Evolutionary conservation across 2,113 vertebrate species (phyloP).

Genomic region (Hiodon alosoides): DNA sequence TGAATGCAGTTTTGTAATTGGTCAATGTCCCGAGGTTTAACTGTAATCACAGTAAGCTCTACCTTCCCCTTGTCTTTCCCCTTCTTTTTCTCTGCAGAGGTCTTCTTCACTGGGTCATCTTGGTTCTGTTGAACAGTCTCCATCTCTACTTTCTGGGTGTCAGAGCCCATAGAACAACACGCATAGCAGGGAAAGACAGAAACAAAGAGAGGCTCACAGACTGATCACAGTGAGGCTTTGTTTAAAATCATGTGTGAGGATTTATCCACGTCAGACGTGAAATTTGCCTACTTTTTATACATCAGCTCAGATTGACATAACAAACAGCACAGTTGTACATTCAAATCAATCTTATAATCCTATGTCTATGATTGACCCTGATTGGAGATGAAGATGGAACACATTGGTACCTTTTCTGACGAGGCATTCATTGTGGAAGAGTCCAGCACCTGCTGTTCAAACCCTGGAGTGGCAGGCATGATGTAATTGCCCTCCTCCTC

Average conservation of each 20-base stretch:
- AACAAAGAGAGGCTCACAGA: background rate
- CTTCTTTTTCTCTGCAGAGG: constrained; percentile 57
- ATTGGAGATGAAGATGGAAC: background rate
- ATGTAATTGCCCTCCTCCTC: constrained; percentile 11
- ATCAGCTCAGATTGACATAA: too few relatives aligned
- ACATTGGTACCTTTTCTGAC: constrained; percentile 39
- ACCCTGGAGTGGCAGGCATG: constrained; percentile 27
- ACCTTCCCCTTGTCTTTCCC: constrained; percentile 63
- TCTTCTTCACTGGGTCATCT: constrained; percentile 52
- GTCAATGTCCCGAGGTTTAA: background rate
- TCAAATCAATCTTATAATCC: background rate
- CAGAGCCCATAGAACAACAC: background rate
- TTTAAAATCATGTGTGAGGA: too few relatives aligned
- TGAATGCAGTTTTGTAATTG: background rate
- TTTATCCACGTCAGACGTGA: too few relatives aligned
- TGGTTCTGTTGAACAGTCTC: constrained; percentile 46
- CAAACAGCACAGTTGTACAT: too few relatives aligned
- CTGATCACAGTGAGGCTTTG: too few relatives aligned
- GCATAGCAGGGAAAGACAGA: background rate
- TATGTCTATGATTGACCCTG: background rate
- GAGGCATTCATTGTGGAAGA: constrained; percentile 24
- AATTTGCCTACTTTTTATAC: too few relatives aligned
- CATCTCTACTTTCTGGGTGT: constrained; percentile 37
- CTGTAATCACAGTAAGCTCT: background rate
- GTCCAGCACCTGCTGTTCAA: constrained; percentile 19